Base-by-base conservation (phyloP, 2,113 vertebrate genomes). In the Vanacampus margaritifer region DNA sequence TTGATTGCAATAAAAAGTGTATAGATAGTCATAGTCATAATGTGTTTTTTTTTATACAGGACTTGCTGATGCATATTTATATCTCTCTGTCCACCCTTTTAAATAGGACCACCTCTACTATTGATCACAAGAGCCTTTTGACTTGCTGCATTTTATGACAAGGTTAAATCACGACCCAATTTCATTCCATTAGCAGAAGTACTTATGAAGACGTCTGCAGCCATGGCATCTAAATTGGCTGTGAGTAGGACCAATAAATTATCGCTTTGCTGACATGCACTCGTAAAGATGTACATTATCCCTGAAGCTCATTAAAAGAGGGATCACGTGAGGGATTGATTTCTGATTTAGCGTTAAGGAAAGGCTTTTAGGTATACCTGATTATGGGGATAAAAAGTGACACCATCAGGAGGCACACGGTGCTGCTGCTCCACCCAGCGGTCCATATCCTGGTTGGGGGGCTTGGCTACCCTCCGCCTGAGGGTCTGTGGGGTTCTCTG, bases 361-460 rank as follows among this genome's bases (percentile, higher is more conserved):
- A 66, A 76, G 57, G 80, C 83, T 85, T 81, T 87, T 63, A 80
- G 63, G 65, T 68, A 69, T 92, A 99, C 96, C 92, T 94, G 94
- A 81, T 94, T 93, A 77, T 94, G 93, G 37, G 93, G 86, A 76
- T 94, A 92, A 26, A 93, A 85, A 74, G 93, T 91, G 75, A 94
- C 92, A 1, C 93, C 93, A 50, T 96, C 94, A 0, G 90, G 92
- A 89, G 0, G 93, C 93, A 74, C 96, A 87, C 78, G 36, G 14
- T 95, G 94, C 84, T 96, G 96, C 84, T 95, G 94, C 75, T 96
- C 95, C 0, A 91, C 89, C 64, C 95, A 95, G 41, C 86, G 94
- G 84, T 86, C 88, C 71, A 95, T 93, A 37, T 94, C 93, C 0
- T 91, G 85, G 65, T 92, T 93, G 80, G 87, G 93, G 70, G 90